These are phyloP conservation scores for Catajapyx aquilonaris DNA, from an alignment of 1,140 invertebrate species.

Conservation along the genomic window DNA sequence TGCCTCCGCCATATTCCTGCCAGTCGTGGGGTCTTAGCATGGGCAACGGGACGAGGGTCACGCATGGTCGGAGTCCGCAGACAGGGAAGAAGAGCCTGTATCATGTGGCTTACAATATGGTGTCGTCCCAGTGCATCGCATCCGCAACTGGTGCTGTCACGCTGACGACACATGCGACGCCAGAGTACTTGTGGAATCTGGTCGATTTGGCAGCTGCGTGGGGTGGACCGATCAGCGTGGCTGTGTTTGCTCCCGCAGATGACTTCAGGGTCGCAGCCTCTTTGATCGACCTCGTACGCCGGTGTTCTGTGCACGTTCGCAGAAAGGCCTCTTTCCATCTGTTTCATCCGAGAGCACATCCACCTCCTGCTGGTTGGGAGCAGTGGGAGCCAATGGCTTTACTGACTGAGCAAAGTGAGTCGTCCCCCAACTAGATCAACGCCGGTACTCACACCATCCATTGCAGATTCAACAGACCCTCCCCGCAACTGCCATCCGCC, in stretches of 20 bases:
- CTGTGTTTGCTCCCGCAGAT: slow-evolving; percentile 42
- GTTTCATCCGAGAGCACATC: slow-evolving; percentile 29
- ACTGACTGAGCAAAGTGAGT: too few species aligned
- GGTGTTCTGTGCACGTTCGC: slow-evolving; percentile 39
- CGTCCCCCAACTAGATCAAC: too few species aligned
- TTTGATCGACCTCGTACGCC: slow-evolving; percentile 35
- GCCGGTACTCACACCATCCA: too few species aligned
- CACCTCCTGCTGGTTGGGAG: too few species aligned
- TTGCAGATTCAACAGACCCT: too few species aligned
- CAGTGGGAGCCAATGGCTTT: too few species aligned
- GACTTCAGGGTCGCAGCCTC: slow-evolving; percentile 37
- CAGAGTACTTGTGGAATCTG: slow-evolving; percentile 46
- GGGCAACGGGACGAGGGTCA: too few species aligned
- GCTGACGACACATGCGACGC: slow-evolving; percentile 48
- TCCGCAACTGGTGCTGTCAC: slow-evolving; percentile 24
- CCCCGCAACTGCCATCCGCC: too few species aligned
- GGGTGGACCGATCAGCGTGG: slow-evolving; percentile 50
- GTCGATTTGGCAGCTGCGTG: slow-evolving; percentile 41
- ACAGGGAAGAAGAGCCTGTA: slow-evolving; percentile 29
- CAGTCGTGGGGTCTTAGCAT: too few species aligned
- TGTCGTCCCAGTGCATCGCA: slow-evolving; percentile 12
- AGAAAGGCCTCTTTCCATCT: slow-evolving; percentile 45
- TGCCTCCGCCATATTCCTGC: too few species aligned
- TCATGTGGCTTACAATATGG: slow-evolving; percentile 38
- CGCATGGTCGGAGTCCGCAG: too few species aligned